Evolutionary conservation across 2,888 invertebrate genomes (phyloP).

Genomic region (Mylabris sibirica): DNA sequence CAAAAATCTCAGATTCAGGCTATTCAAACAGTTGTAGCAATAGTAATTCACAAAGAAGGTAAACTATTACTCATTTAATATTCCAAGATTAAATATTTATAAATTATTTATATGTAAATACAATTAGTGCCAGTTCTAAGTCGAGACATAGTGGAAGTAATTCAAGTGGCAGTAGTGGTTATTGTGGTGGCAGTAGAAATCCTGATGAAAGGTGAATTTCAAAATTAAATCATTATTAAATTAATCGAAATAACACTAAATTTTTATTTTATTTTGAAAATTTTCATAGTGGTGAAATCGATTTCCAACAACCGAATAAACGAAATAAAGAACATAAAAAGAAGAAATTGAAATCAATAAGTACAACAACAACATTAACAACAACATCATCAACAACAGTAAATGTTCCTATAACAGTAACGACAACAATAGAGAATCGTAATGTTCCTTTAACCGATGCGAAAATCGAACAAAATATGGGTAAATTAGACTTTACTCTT

Average conservation of each 20-base stretch:
- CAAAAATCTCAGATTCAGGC: conserved; percentile 80
- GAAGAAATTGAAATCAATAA: conserved; percentile 63
- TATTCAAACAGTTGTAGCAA: conserved; percentile 85
- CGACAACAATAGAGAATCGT: conserved; percentile 30
- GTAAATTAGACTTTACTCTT: conserved; percentile 28
- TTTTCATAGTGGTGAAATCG: conserved; percentile 56
- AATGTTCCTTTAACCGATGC: conserved; percentile 30
- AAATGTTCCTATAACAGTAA: conserved; percentile 29
- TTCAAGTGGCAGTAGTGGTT: conserved; percentile 82
- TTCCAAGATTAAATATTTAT: conserved; percentile 8
- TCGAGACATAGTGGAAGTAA: conserved; percentile 81
- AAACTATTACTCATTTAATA: conserved; percentile 41
- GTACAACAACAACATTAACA: conserved; percentile 33
- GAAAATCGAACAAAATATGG: conserved; percentile 32
- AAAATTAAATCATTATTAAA: neutral
- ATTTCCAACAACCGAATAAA: conserved; percentile 62
- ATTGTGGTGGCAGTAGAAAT: conserved; percentile 76
- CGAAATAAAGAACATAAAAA: conserved; percentile 68
- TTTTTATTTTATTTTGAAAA: too few species aligned
- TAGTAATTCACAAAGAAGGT: conserved; percentile 85
- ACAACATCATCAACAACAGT: conserved; percentile 33
- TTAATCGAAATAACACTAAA: neutral
- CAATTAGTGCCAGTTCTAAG: conserved; percentile 74
- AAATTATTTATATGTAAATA: conserved; percentile 20
- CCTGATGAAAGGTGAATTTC: conserved; percentile 51